These are phyloP conservation scores for Tortrix viridana DNA, from an alignment of 2,888 invertebrate genomes.

Conservation along the genomic window DNA sequence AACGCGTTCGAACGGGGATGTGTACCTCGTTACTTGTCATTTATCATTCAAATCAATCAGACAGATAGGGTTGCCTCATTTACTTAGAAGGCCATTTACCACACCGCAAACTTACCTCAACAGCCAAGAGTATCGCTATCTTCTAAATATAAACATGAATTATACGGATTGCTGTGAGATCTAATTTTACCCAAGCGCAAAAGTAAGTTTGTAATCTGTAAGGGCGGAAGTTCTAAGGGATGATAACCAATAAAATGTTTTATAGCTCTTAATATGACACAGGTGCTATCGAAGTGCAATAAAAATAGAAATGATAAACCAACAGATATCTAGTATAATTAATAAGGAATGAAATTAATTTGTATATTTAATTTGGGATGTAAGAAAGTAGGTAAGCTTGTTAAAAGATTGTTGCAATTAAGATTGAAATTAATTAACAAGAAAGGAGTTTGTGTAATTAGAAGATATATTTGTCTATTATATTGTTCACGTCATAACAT, in stretches of 20 bases:
- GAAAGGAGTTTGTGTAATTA: not conserved
- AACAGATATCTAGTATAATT: slow-evolving; percentile 27
- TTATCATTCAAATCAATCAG: slow-evolving; percentile 62
- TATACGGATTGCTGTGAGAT: slow-evolving; percentile 30
- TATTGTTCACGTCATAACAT: no score
- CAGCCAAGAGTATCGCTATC: not conserved
- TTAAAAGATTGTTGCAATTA: no score
- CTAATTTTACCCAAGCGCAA: slow-evolving; percentile 15
- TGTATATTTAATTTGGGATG: slow-evolving; percentile 23
- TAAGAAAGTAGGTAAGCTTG: not conserved
- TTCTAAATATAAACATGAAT: not conserved
- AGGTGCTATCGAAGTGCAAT: slow-evolving; percentile 29
- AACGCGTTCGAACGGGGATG: not conserved
- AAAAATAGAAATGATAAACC: slow-evolving; percentile 37
- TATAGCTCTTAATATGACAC: slow-evolving; percentile 41
- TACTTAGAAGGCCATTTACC: slow-evolving; percentile 38
- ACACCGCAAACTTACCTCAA: slow-evolving; percentile 10
- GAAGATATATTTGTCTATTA: no score
- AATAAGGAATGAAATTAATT: slow-evolving; percentile 28
- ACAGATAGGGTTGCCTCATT: slow-evolving; percentile 52
- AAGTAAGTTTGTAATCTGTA: slow-evolving; percentile 39
- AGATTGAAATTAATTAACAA: slow-evolving; percentile 10
- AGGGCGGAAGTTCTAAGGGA: slow-evolving; percentile 51
- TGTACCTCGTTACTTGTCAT: slow-evolving; percentile 36
- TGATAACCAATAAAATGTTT: slow-evolving; percentile 48